Evolutionary conservation across 2,113 vertebrate species (phyloP).

Genomic region (Catharus minimus): DNA sequence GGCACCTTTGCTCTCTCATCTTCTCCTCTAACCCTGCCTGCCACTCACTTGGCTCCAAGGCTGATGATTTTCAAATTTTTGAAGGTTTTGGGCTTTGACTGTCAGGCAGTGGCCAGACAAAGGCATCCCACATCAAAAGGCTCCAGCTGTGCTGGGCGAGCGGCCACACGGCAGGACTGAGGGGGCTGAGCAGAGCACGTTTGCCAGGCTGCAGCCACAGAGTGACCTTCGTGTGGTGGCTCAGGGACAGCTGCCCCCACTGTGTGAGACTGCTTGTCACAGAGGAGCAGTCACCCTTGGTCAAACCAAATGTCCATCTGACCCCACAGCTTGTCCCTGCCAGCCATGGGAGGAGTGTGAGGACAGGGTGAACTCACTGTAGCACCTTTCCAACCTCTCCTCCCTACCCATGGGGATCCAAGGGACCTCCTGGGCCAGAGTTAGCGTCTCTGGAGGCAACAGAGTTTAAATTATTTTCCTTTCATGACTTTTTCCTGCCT

Average conservation of each 20-base stretch:
- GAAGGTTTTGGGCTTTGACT: background rate
- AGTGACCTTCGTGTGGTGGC: background rate
- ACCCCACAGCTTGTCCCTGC: background rate
- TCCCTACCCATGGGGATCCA: background rate
- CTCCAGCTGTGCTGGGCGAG: background rate
- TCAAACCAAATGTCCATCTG: background rate
- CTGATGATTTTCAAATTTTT: background rate
- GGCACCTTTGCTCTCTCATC: background rate
- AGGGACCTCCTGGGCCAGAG: background rate
- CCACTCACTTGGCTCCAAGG: background rate
- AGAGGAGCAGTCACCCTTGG: background rate
- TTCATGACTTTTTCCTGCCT: background rate
- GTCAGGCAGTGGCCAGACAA: fast-evolving
- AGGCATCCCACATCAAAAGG: background rate
- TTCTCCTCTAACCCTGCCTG: background rate
- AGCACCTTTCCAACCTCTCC: background rate
- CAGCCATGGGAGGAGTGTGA: background rate
- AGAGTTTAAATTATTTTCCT: background rate
- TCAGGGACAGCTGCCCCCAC: background rate
- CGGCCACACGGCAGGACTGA: fast-evolving
- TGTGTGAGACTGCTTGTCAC: fast-evolving
- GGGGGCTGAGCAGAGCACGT: background rate
- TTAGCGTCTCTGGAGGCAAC: background rate
- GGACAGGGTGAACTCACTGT: background rate
- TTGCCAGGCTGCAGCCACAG: background rate